Conservation (phyloP, 2,113 vertebrate genomes). For the Amphiprion ocellaris region DNA sequence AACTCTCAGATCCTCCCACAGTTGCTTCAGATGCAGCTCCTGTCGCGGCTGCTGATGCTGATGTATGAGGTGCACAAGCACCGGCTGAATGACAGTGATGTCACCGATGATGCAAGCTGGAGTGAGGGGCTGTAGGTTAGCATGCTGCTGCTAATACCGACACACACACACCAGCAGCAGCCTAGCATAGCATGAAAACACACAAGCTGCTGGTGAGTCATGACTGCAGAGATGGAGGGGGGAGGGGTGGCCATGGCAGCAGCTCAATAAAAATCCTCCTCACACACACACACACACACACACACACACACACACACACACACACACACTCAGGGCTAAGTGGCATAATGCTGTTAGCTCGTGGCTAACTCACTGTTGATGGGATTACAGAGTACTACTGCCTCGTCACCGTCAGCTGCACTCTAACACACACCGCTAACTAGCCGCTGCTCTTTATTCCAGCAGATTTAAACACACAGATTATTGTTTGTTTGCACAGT, state of each 20-base stretch:
- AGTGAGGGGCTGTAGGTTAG: not conserved
- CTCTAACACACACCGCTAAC: not conserved
- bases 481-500: too few species aligned
- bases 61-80: not conserved
- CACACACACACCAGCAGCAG: not conserved
- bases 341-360: constrained; percentile 65
- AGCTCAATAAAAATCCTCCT: constrained; percentile 10
- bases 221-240: constrained; percentile 13
- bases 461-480: too few species aligned
- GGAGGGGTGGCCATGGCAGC: not conserved
- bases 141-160: not conserved
- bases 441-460: not conserved
- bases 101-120: not conserved
- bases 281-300: constrained; percentile 13
- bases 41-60: not conserved
- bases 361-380: constrained; percentile 56
- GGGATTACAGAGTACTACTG: constrained; percentile 46
- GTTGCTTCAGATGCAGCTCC: not conserved
- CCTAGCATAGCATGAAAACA: constrained; percentile 25
- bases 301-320: constrained; percentile 29
- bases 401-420: constrained; percentile 22
- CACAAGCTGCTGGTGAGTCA: constrained; percentile 31
- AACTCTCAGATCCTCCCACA: not conserved
- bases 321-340: constrained; percentile 31
- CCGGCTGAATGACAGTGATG: not conserved